phyloP scores from a whole-genome alignment of 2,113 vertebrate genomes.

The Calcarius ornatus region DNA sequence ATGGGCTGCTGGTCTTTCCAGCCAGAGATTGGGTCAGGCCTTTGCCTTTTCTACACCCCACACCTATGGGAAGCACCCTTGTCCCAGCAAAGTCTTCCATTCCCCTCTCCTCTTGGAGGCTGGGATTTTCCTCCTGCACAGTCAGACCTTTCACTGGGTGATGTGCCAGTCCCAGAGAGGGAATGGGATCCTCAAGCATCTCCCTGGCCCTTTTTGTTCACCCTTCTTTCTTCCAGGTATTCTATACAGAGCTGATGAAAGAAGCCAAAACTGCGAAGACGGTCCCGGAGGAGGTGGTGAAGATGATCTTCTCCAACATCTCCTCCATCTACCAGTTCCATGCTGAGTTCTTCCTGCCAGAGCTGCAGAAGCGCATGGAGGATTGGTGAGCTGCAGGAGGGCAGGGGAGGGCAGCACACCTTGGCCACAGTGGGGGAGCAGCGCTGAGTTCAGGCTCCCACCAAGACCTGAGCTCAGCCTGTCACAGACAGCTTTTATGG shows the following conservation, averaged over 20 bases:
- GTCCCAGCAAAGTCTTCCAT: background rate
- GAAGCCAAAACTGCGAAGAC: conserved; percentile 77
- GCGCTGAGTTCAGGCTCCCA: background rate
- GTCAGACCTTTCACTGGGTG: background rate
- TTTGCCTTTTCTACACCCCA: background rate
- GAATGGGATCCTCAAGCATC: background rate
- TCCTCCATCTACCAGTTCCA: conserved; percentile 91
- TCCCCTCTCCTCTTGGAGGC: background rate
- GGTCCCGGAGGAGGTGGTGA: conserved; percentile 83
- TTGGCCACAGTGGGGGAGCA: background rate
- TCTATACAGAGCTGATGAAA: conserved; percentile 78
- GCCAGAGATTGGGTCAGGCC: background rate
- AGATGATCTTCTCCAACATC: conserved; percentile 88
- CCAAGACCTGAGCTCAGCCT: background rate
- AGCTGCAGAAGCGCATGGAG: conserved; percentile 80
- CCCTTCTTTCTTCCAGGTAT: conserved; percentile 70
- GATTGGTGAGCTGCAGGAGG: conserved; percentile 74
- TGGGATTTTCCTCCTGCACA: background rate
- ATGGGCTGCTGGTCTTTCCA: background rate
- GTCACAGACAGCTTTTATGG: no score
- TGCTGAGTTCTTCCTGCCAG: conserved; percentile 83
- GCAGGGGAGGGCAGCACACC: background rate
- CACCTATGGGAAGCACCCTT: background rate
- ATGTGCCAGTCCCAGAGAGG: background rate
- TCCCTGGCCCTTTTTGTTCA: background rate